phyloP scores from a whole-genome alignment of 2,888 invertebrate species.

The Ectemnius cavifrons region DNA sequence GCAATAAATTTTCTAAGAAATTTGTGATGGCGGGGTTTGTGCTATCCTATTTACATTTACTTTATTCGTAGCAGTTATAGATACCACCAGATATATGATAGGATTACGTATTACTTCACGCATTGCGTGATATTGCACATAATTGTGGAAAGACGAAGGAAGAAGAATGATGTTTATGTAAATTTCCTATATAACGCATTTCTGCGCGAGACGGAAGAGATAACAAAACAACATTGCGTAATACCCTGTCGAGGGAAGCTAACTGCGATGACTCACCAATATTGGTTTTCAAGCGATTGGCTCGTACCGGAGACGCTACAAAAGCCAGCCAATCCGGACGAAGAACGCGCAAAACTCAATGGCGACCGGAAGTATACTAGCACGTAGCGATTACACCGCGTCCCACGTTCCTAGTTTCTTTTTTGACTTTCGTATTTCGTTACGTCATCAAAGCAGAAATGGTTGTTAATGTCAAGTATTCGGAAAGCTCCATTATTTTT shows the following conservation, averaged over 20 bases:
- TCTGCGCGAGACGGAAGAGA: slow-evolving; percentile 1
- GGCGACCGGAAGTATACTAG: slow-evolving; percentile 50
- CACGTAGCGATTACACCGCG: slow-evolving; percentile 12
- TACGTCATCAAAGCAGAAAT: slow-evolving; percentile 57
- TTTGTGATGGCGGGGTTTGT: background rate
- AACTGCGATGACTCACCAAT: slow-evolving; percentile 63
- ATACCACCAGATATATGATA: no score
- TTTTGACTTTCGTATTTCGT: slow-evolving; percentile 56
- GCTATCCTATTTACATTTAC: no score
- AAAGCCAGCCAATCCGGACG: slow-evolving; percentile 41
- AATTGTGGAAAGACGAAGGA: no score
- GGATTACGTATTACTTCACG: no score
- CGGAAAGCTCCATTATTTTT: slow-evolving; percentile 25
- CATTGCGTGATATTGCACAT: no score
- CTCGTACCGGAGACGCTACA: slow-evolving; percentile 37
- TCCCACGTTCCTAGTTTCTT: slow-evolving; percentile 30
- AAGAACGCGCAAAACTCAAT: slow-evolving; percentile 31
- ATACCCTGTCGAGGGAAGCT: slow-evolving; percentile 29
- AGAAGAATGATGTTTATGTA: background rate
- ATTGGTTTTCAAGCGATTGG: slow-evolving; percentile 56
- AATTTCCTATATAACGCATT: background rate
- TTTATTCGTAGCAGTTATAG: no score
- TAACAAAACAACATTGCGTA: slow-evolving; percentile 25
- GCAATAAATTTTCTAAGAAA: slow-evolving; percentile 10
- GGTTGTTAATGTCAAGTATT: slow-evolving; percentile 53